phyloP scores from a whole-genome alignment of 2,888 invertebrate genomes.

The Orgyia antiqua region DNA sequence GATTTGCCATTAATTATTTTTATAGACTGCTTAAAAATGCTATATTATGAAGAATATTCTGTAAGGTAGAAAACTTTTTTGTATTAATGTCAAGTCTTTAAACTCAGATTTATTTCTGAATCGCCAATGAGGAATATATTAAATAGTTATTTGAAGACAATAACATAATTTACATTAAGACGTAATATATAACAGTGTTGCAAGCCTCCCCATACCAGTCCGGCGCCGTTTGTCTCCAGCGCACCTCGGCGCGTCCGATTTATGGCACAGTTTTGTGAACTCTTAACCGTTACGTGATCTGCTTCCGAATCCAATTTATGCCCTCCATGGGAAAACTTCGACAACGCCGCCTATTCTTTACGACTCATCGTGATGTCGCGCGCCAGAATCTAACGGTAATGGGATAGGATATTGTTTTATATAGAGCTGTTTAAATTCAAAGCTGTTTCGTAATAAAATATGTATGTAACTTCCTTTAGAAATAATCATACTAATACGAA shows the following conservation, averaged over 20 bases:
- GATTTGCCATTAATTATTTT: no score
- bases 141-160: no score
- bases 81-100: no score
- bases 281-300: slow-evolving; percentile 78
- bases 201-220: slow-evolving; percentile 32
- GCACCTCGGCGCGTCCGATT: slow-evolving; percentile 76
- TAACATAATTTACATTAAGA: no score
- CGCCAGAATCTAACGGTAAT: slow-evolving; percentile 34
- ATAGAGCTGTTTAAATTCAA: slow-evolving; percentile 12
- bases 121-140: no score
- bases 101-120: no score
- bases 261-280: slow-evolving; percentile 78
- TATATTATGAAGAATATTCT: no score
- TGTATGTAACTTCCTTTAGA: no score
- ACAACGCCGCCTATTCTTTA: slow-evolving; percentile 67
- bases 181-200: slow-evolving; percentile 22
- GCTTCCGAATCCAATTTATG: slow-evolving; percentile 77
- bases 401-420: slow-evolving; percentile 36
- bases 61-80: no score
- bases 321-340: slow-evolving; percentile 71
- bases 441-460: slow-evolving; percentile 1
- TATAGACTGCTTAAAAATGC: no score
- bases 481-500: no score
- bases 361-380: slow-evolving; percentile 56
- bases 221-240: slow-evolving; percentile 75